These are phyloP conservation scores for Sternotherus odoratus DNA, from an alignment of 2,797 vertebrate genomes.

Conservation along the genomic window DNA sequence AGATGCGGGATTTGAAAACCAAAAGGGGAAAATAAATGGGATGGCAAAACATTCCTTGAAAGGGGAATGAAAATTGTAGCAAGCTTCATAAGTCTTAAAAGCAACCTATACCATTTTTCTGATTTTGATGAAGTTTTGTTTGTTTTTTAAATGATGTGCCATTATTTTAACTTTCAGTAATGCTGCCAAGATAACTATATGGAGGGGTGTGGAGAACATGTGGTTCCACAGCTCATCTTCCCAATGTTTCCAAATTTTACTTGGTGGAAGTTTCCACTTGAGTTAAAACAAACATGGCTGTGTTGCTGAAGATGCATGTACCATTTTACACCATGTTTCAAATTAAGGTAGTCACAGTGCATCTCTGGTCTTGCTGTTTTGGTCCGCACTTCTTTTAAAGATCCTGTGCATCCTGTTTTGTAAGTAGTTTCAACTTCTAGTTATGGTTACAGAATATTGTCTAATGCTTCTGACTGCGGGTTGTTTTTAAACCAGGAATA, in stretches of 20 bases:
- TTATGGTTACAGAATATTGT: not conserved
- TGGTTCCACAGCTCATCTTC: not conserved
- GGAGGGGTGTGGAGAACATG: not conserved
- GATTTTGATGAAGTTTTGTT: constrained; percentile 7
- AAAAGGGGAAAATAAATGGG: constrained; percentile 33
- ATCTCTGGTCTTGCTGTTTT: not conserved
- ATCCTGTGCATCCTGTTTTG: not conserved
- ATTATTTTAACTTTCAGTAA: constrained; percentile 18
- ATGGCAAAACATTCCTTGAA: not conserved
- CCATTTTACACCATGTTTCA: not conserved
- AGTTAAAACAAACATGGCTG: not conserved
- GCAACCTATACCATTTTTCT: not conserved
- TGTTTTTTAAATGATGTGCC: not conserved
- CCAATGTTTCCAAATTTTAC: not conserved
- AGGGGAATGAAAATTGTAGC: not conserved
- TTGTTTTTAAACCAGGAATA: not conserved
- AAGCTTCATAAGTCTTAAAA: not conserved
- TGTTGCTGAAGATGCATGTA: constrained; percentile 21
- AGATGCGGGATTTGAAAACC: constrained; percentile 25
- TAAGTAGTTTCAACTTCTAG: constrained; percentile 2
- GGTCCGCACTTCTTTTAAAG: constrained; percentile 18
- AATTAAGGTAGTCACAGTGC: not conserved
- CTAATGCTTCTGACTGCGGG: not conserved
- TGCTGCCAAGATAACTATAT: not conserved
- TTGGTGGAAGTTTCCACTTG: not conserved